These are phyloP conservation scores for Idris sp. DNA, from an alignment of 1,140 invertebrate species.

Conservation along the genomic window DNA sequence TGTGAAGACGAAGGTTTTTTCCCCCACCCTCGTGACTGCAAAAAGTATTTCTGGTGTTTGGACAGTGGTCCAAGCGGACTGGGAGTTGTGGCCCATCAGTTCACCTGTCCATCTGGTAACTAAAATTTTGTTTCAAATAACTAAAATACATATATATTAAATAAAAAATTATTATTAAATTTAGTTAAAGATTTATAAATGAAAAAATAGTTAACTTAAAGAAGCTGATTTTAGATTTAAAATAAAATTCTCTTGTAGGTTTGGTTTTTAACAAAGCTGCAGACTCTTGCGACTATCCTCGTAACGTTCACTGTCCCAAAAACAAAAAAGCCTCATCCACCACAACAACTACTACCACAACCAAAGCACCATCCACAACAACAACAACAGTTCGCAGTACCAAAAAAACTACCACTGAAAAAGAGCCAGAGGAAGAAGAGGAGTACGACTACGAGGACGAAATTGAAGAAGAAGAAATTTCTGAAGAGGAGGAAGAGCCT, in stretches of 20 bases:
- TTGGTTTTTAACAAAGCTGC: constrained; percentile 94
- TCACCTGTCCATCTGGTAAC: constrained; percentile 92
- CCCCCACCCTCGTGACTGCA: constrained; percentile 94
- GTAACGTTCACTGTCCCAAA: constrained; percentile 89
- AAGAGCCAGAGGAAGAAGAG: constrained; percentile 72
- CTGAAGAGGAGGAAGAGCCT: constrained; percentile 67
- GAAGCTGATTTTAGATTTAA: neutral
- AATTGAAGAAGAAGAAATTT: constrained; percentile 65
- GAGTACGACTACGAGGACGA: constrained; percentile 81
- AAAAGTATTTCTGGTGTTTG: constrained; percentile 97
- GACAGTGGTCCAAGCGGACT: constrained; percentile 92
- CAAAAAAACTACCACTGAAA: constrained; percentile 77
- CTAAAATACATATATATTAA: neutral
- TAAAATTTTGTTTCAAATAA: neutral
- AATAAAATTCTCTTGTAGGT: constrained; percentile 75
- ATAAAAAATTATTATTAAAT: neutral
- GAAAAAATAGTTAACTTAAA: too few species aligned
- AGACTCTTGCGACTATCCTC: constrained; percentile 93
- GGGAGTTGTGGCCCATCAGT: constrained; percentile 94
- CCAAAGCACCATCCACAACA: constrained; percentile 77
- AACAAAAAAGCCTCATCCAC: constrained; percentile 70
- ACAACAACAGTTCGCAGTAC: constrained; percentile 77
- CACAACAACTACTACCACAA: constrained; percentile 76
- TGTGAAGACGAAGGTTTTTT: constrained; percentile 96
- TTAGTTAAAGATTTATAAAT: too few species aligned